Conservation (phyloP, 2,113 vertebrate genomes). For the Stegostoma tigrinum region DNA sequence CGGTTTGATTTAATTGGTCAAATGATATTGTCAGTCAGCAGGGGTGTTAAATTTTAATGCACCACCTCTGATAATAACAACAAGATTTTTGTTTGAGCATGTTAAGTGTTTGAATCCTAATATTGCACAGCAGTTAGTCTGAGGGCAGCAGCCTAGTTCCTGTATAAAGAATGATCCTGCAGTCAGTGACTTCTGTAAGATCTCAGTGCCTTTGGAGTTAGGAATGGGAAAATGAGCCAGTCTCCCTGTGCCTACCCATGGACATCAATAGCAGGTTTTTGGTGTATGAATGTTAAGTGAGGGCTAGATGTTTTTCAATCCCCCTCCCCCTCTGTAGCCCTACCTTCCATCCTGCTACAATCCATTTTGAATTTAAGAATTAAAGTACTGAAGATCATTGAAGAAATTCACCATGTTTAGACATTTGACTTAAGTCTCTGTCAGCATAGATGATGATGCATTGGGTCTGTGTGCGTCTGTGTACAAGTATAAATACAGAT, state of each 20-base stretch:
- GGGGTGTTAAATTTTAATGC: not conserved
- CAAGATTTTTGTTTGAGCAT: not conserved
- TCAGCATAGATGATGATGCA: slow-evolving; percentile 21
- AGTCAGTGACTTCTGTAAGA: not conserved
- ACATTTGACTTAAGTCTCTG: slow-evolving; percentile 13
- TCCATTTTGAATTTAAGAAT: not conserved
- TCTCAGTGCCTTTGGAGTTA: not conserved
- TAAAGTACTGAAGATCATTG: not conserved
- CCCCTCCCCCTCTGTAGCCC: not conserved
- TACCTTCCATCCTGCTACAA: not conserved
- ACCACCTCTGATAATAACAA: not conserved
- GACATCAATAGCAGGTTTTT: not conserved
- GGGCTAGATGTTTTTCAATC: not conserved
- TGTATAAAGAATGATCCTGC: not conserved
- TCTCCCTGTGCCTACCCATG: not conserved
- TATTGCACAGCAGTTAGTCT: not conserved
- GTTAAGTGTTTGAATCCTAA: not conserved
- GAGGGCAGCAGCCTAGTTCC: not conserved
- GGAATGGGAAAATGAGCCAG: not conserved
- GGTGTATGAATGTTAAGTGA: not conserved
- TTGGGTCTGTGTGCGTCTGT: not conserved
- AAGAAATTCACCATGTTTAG: slow-evolving; percentile 12
- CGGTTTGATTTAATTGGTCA: not conserved
- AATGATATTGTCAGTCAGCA: not conserved
- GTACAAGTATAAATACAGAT: slow-evolving; percentile 16